Percentiles rank a stretch among this genome's conserved stretches.
These are phyloP conservation scores for Cassiopea andromeda DNA, from an alignment of 30 jellyfish, hydroid and myxozoan species.

Conservation along the genomic window DNA sequence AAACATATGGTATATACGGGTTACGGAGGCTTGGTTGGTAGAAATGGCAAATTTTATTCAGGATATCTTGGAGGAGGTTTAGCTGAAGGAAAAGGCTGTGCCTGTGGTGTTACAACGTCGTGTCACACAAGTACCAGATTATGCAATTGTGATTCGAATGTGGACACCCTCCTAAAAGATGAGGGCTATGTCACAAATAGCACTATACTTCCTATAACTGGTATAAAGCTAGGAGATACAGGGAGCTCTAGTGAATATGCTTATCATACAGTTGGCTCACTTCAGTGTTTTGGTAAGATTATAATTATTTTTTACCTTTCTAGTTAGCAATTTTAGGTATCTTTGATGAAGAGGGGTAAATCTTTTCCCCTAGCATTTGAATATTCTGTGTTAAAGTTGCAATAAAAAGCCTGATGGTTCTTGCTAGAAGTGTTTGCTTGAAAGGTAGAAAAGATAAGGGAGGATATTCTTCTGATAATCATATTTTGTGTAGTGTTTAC, in stretches of 20 bases:
- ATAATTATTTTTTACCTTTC: too few relatives aligned
- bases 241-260: conserved; percentile 32
- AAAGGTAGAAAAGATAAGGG: too few relatives aligned
- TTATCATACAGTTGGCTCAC: conserved; percentile 31
- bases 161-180: background rate
- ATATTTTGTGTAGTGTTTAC: too few relatives aligned
- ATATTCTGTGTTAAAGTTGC: too few relatives aligned
- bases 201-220: conserved; percentile 44
- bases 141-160: conserved; percentile 66
- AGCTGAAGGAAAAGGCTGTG: conserved; percentile 53
- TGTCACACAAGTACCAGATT: conserved; percentile 1
- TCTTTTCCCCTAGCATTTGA: too few relatives aligned
- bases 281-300: conserved; percentile 43
- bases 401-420: too few relatives aligned
- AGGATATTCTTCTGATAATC: too few relatives aligned
- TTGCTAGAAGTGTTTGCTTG: too few relatives aligned
- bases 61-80: conserved; percentile 61
- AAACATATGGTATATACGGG: background rate
- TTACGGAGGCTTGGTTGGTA: background rate
- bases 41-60: conserved; percentile 7
- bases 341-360: too few relatives aligned
- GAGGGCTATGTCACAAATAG: conserved; percentile 59
- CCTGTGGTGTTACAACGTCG: conserved; percentile 62
- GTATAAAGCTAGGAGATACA: conserved; percentile 38
- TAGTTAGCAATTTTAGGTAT: too few relatives aligned